Evolutionary conservation across 2,113 vertebrate genomes (phyloP).

Genomic region (Sceloporus undulatus): DNA sequence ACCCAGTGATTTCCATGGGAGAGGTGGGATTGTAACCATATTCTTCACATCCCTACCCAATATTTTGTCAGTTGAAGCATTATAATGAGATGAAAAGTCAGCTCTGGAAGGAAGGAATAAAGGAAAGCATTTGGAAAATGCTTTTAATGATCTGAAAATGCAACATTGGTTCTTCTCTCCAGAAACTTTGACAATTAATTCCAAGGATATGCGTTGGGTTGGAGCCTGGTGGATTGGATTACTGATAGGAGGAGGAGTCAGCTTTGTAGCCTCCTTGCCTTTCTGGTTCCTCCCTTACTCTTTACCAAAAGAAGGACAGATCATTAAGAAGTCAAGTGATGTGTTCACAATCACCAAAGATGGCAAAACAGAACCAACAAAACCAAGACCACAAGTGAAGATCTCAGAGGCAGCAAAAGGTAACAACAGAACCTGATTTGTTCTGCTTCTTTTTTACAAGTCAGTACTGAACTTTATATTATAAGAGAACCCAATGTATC

Average conservation of each 20-base stretch:
- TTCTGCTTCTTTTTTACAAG: not conserved
- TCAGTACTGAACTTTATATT: conserved; percentile 3
- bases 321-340: conserved; percentile 34
- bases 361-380: conserved; percentile 31
- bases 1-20: no score
- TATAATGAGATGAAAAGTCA: not conserved
- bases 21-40: no score
- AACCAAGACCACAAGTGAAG: conserved; percentile 51
- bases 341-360: conserved; percentile 41
- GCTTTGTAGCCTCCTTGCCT: conserved; percentile 85
- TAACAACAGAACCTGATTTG: not conserved
- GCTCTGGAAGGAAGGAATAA: not conserved
- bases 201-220: conserved; percentile 91
- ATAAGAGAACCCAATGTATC: not conserved
- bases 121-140: not conserved
- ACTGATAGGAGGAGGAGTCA: conserved; percentile 80
- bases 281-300: conserved; percentile 90
- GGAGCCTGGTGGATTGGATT: conserved; percentile 96
- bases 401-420: conserved; percentile 70
- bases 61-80: no score
- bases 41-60: no score
- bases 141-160: not conserved
- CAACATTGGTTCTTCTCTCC: conserved; percentile 44
- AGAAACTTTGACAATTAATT: conserved; percentile 88
- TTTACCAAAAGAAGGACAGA: conserved; percentile 67